These are phyloP conservation scores for Petromus typicus DNA, from an alignment of 2,113 vertebrate genomes.

Conservation along the genomic window DNA sequence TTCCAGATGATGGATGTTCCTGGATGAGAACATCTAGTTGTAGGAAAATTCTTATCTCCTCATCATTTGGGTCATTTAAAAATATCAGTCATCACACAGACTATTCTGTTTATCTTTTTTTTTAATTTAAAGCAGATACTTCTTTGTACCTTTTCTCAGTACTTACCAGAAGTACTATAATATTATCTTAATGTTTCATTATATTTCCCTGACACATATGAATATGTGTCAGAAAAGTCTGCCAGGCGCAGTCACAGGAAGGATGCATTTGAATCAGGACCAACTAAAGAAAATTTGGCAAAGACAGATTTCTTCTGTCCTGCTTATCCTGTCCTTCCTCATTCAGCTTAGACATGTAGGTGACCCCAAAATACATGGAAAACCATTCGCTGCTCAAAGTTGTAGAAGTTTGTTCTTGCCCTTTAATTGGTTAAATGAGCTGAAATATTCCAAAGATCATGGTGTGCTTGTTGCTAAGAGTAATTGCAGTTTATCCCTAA, in stretches of 20 bases:
- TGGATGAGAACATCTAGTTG: slow-evolving; percentile 28
- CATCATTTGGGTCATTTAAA: slow-evolving; percentile 50
- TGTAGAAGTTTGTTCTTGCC: not conserved
- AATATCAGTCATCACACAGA: not conserved
- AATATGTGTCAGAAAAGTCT: no score
- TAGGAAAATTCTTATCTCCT: slow-evolving; percentile 28
- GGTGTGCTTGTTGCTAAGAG: slow-evolving; percentile 31
- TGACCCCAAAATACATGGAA: not conserved
- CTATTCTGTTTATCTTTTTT: slow-evolving; percentile 6
- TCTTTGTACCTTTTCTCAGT: slow-evolving; percentile 30
- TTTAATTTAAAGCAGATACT: slow-evolving; percentile 33
- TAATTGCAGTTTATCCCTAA: slow-evolving; percentile 29
- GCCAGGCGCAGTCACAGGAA: slow-evolving; percentile 53
- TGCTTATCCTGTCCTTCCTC: no score
- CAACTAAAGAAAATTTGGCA: not conserved
- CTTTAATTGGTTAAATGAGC: not conserved
- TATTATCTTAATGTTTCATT: no score
- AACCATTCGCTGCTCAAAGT: not conserved
- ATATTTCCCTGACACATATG: not conserved
- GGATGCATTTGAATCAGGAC: not conserved
- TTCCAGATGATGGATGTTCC: slow-evolving; percentile 19
- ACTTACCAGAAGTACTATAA: not conserved
- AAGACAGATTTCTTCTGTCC: not conserved
- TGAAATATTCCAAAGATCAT: slow-evolving; percentile 61
- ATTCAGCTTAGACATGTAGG: not conserved